Evolutionary conservation across 2,113 vertebrate genomes (phyloP).

Genomic region (Pogonocichla stellata): DNA sequence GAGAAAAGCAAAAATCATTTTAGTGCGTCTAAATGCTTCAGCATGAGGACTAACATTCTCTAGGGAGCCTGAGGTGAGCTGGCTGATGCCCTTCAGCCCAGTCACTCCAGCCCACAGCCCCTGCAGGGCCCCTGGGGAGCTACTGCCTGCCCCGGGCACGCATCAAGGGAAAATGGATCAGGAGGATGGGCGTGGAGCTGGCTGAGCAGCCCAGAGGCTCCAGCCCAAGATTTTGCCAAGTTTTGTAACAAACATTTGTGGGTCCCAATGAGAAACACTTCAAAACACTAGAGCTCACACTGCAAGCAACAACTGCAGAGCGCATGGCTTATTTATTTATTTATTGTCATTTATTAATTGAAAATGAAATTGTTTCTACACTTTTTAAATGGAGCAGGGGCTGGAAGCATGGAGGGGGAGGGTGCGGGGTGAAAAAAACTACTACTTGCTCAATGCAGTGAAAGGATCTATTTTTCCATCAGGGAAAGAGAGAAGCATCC

Average conservation of each 20-base stretch:
- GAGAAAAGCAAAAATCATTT: not conserved
- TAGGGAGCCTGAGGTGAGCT: not conserved
- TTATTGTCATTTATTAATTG: slow-evolving; percentile 48
- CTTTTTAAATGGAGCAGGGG: not conserved
- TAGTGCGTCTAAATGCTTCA: not conserved
- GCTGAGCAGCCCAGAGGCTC: slow-evolving; percentile 7
- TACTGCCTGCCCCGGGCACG: not conserved
- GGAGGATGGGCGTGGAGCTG: slow-evolving; percentile 16
- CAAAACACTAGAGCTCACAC: not conserved
- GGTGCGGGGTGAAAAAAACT: not conserved
- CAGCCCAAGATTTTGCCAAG: slow-evolving; percentile 3
- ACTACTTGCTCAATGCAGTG: not conserved
- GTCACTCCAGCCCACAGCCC: not conserved
- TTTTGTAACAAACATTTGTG: slow-evolving; percentile 57
- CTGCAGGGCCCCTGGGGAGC: not conserved
- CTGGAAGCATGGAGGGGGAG: not conserved
- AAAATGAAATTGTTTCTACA: slow-evolving; percentile 47
- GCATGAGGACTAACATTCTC: not conserved
- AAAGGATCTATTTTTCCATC: slow-evolving; percentile 1
- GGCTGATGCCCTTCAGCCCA: not conserved
- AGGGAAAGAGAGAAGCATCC: not conserved
- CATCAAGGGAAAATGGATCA: not conserved
- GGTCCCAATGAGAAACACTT: not conserved
- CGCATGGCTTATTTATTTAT: not conserved
- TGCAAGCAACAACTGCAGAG: not conserved